phyloP scores from a whole-genome alignment of 2,797 vertebrate species.

The Alectoris magna region DNA sequence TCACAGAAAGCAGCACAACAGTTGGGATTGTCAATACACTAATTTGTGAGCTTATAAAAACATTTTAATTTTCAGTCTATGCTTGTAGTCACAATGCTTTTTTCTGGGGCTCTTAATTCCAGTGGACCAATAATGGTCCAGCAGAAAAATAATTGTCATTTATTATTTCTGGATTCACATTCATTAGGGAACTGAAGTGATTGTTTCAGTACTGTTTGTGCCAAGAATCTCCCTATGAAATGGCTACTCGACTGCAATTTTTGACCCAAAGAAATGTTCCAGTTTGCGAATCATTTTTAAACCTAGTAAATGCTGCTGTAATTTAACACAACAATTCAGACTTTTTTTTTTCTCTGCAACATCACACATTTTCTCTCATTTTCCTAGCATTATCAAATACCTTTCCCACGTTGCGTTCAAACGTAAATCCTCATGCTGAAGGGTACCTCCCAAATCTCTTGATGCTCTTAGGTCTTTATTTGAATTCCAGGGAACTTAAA shows the following conservation, averaged over 20 bases:
- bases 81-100: not conserved
- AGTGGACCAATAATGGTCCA: not conserved
- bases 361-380: not conserved
- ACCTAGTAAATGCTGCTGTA: not conserved
- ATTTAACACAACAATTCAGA: not conserved
- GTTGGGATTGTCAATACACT: not conserved
- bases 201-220: not conserved
- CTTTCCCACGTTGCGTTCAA: not conserved
- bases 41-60: not conserved
- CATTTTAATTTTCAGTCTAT: not conserved
- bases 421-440: fast-evolving
- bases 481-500: not conserved
- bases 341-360: not conserved
- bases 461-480: not conserved
- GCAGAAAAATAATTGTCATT: not conserved
- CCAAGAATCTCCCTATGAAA: not conserved
- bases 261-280: not conserved
- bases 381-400: not conserved
- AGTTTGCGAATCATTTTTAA: not conserved
- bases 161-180: not conserved
- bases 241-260: not conserved
- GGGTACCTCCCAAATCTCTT: not conserved
- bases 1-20: not conserved
- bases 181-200: not conserved
- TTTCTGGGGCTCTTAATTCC: not conserved